Evolutionary conservation across 1,140 invertebrate species (phyloP), one percentile per base, ranked within the genome.

Genomic region (Pseudomyrmex cubaensis): DNA sequence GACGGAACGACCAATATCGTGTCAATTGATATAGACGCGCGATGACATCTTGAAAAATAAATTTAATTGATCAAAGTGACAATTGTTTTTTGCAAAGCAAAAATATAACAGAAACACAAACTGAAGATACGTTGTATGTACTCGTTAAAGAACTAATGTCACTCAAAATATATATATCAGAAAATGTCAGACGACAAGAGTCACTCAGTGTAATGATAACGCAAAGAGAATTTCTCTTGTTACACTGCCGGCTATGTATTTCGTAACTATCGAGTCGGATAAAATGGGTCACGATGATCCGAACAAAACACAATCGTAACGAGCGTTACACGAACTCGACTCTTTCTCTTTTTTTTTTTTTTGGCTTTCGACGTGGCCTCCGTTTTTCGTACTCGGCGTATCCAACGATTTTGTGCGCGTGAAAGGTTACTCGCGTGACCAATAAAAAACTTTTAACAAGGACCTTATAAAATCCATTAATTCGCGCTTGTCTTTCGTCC

Each of bases 251-350:
- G 5, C 35, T 35, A 35, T 35, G 35, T 35, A 52, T 46, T 69
- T 69, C 50, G 63, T 77, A 77, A 77, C 63, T 77, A 77, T 77
- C 62, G 20, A 17, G 25, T 56, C 25, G 50, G 13, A 69, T 69
- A 77, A 77, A 77, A 77, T 77, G 35, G 62, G 75, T 77, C 75
- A 77, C 63, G 63, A 77, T 77, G 75, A 77, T 57, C 63, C 35
- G 63, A 77, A 77, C 75, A 10, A 57, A 67, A 77, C 17, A 67
- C 50, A 77, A 54, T 77, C 62, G 75, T 77, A 77, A 77, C 75
- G 63, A 77, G 64, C 25, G 17, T 46, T 69, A 56, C 17, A 44
- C 50, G 63, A 17, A 67, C 50, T 35, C 35, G 52, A 50, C 25
- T 56, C 17, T 56, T 67, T 35, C 35, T 35, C 7, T 35, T 35